Base-by-base conservation (phyloP, 2,113 vertebrate species). In the Bostrychus sinensis region DNA sequence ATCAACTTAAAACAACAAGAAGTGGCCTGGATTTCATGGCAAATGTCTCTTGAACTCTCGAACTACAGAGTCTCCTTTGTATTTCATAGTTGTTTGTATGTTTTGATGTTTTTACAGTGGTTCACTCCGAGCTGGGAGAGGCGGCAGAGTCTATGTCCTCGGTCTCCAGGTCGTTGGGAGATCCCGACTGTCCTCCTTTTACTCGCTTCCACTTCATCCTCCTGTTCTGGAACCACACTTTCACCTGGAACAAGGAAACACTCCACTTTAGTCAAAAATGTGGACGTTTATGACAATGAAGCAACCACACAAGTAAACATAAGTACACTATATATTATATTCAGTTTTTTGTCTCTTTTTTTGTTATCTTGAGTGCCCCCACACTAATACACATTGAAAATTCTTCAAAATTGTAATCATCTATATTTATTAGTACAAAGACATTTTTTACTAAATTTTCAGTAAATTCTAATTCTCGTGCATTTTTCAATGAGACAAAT, bases 171-270 rank as follows among this genome's bases (percentile, higher is more conserved):
- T 94, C 93, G 0, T 90, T 93, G 1, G 95, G 94, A 4, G 95
- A 96, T 43, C 89, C 84, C 0, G 94, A 93, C 16, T 96, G 96
- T 43, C 95, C 95, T 0, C 97, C 94, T 82, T 98, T 99, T 37
- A 98, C 95, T 0, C 97, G 89, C 82, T 99, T 99, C 97, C 97
- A 98, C 83, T 99, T 99, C 97, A 99, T 99, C 78, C 97, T 92
- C 86, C 97, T 88, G 92, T 99, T 99, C 83, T 99, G 97, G 76
- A 99, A 99, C 97, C 97, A 99, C 11, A 99, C 97, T 85, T 99
- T 99, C 58, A 99, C 96, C 97, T 99, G 86, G 3, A 1, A 42
- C 10, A 23, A 22, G 45, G 9, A 46, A 1, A 23, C 39, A 19
- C 4, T 8, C 9, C n/a, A 8, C 5, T 22, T n/a, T n/a, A n/a